Evolutionary conservation across 1,140 invertebrate genomes (phyloP), one percentile per base, ranked within the genome.

Genomic region (Tribolium madens): DNA sequence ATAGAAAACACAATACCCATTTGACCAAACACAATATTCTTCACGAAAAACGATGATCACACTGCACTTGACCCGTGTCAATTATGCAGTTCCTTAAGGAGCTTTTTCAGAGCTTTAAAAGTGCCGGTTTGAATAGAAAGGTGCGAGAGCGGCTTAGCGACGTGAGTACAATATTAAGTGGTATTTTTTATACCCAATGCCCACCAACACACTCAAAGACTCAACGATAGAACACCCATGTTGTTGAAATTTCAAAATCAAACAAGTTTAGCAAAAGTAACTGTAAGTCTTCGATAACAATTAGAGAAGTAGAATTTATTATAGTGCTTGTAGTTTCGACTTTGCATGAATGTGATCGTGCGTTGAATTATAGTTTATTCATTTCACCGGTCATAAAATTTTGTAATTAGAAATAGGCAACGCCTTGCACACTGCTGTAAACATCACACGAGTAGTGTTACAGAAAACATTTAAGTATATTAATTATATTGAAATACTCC

Each of bases 81-180:
- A 64, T 64, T 64, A 64, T 64, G 10, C 53, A 26, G 53, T 60
- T 17, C 53, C 53, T 60, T 26, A 33, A 64, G 57, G 57, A 33
- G 57, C 26, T 18, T 64, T 64, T 33, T 64, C 0, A 64, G 31
- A 64, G 26, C 18, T 13, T 13, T 26, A 26, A 57, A 64, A 64
- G 57, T 64, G 57, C 57, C 57, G 57, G 57, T 33, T 64, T 64
- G 57, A 13, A 64, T 64, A 12, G 57, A 33, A 64, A 64, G 57
- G 57, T 64, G 57, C 14, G 17, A 60, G 15, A 60, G 53, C 53
- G 21, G 53, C 53, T 60, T 60, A 52, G 3, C 15, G 15, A 18
- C 15, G 52, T 33, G 21, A 64, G 57, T 64, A 64, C 14, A 57
- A 4, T 26, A 64, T 64, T 64, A 64, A 64, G 57, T 33, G 26